Evolutionary conservation across 1,140 invertebrate species (phyloP).

Genomic region (Ceratosolen solmsi): DNA sequence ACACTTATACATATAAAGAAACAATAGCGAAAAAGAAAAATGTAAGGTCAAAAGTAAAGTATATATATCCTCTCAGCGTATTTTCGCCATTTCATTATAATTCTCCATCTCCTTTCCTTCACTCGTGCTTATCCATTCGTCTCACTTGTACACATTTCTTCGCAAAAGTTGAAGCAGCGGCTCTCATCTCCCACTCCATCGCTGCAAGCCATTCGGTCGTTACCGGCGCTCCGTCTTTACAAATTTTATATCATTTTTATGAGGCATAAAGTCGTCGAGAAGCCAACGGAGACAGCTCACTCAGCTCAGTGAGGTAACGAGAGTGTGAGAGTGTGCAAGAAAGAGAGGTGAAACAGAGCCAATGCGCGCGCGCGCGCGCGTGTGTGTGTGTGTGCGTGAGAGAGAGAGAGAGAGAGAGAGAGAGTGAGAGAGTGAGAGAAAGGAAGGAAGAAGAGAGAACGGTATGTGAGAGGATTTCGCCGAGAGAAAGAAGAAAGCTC

Average conservation of each 20-base stretch:
- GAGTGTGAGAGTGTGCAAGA: slow-evolving; percentile 16
- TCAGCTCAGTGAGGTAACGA: background rate
- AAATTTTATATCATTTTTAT: slow-evolving; percentile 75
- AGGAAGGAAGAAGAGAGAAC: background rate
- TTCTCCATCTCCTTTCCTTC: background rate
- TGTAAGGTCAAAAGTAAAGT: too few species aligned
- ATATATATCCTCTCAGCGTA: slow-evolving; percentile 39
- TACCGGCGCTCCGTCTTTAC: slow-evolving; percentile 69
- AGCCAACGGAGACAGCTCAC: slow-evolving; percentile 57
- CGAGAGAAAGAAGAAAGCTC: background rate
- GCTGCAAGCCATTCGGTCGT: slow-evolving; percentile 66
- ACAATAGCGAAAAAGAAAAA: too few species aligned
- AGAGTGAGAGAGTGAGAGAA: too few species aligned
- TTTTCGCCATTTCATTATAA: slow-evolving; percentile 47
- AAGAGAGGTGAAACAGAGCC: too few species aligned
- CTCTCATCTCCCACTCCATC: slow-evolving; percentile 63
- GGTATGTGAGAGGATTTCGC: background rate
- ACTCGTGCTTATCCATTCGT: slow-evolving; percentile 30
- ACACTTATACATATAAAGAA: slow-evolving; percentile 34
- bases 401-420: too few species aligned
- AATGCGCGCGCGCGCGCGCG: too few species aligned
- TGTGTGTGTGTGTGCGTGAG: too few species aligned
- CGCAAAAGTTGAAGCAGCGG: slow-evolving; percentile 41
- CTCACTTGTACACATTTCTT: slow-evolving; percentile 48
- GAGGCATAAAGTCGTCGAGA: slow-evolving; percentile 72